These are phyloP conservation scores for Leptinotarsa defecta DNA, from an alignment of 1,140 invertebrate species.

Conservation along the genomic window DNA sequence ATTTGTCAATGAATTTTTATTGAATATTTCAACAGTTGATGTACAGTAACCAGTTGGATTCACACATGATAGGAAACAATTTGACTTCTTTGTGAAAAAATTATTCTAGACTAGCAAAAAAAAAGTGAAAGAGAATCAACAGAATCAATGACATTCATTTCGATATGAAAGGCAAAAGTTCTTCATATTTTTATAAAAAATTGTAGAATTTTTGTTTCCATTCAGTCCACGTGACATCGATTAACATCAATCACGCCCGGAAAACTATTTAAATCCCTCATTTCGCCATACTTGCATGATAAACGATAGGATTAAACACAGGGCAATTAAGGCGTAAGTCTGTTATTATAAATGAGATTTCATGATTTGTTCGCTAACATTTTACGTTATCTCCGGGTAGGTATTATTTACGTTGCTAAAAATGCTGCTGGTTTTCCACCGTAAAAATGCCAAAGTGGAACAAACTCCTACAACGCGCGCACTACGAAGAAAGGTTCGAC, in stretches of 20 bases:
- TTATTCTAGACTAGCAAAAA: too few relatives aligned
- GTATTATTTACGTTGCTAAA: conserved; percentile 13
- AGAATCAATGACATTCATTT: too few relatives aligned
- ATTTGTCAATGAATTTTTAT: too few relatives aligned
- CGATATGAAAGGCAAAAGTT: too few relatives aligned
- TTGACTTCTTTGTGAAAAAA: too few relatives aligned
- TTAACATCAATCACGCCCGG: neutral
- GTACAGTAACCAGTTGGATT: too few relatives aligned
- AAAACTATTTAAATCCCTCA: neutral
- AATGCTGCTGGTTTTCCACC: conserved; percentile 13
- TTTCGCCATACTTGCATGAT: conserved; percentile 18
- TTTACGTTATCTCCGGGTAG: conserved; percentile 21
- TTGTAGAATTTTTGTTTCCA: too few relatives aligned
- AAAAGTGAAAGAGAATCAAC: too few relatives aligned
- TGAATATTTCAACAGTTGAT: too few relatives aligned
- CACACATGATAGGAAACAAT: too few relatives aligned
- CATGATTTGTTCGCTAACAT: conserved; percentile 28
- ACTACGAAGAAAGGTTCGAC: conserved; percentile 7
- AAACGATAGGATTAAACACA: conserved; percentile 21
- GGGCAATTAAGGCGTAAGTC: conserved; percentile 18
- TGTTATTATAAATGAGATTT: conserved; percentile 29
- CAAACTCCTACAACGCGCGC: conserved; percentile 16
- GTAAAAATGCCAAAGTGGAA: conserved; percentile 12
- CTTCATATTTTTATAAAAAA: too few relatives aligned
- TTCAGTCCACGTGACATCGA: neutral